Conservation (phyloP, 2,797 vertebrate genomes). For the Alfaro cultratus region DNA sequence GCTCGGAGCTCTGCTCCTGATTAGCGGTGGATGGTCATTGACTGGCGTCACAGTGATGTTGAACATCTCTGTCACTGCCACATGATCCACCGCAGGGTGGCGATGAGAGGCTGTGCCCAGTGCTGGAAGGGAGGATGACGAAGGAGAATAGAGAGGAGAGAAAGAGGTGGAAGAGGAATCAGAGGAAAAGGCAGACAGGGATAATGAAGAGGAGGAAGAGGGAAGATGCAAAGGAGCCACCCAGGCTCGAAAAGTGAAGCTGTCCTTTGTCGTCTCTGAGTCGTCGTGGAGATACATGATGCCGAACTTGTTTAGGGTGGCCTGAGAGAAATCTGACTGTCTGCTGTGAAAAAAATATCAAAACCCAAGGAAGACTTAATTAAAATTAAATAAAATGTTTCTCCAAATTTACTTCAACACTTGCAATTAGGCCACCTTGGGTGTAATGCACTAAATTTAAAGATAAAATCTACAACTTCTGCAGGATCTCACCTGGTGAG, state of each 20-base stretch:
- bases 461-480: not conserved
- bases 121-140: constrained; percentile 35
- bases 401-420: not conserved
- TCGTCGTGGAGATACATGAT: constrained; percentile 87
- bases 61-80: constrained; percentile 85
- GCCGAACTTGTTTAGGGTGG: constrained; percentile 84
- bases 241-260: constrained; percentile 89
- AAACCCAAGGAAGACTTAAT: not conserved
- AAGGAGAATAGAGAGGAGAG: constrained; percentile 42
- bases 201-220: constrained; percentile 31
- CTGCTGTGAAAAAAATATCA: constrained; percentile 58
- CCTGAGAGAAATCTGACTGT: constrained; percentile 87
- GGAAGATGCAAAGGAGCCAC: constrained; percentile 78
- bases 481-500: constrained; percentile 78
- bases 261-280: constrained; percentile 87
- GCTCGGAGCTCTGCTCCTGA: constrained; percentile 83
- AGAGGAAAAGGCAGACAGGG: constrained; percentile 42
- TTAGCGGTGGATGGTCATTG: constrained; percentile 86
- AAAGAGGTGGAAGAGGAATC: constrained; percentile 47
- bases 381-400: not conserved
- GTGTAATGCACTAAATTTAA: not conserved
- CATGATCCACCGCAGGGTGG: constrained; percentile 44
- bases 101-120: constrained; percentile 57
- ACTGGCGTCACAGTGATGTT: constrained; percentile 88
- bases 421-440: not conserved